Percentiles rank a stretch among this genome's conserved stretches.
Conservation (phyloP, 2,888 invertebrate genomes). For the Amiota mariae region DNA sequence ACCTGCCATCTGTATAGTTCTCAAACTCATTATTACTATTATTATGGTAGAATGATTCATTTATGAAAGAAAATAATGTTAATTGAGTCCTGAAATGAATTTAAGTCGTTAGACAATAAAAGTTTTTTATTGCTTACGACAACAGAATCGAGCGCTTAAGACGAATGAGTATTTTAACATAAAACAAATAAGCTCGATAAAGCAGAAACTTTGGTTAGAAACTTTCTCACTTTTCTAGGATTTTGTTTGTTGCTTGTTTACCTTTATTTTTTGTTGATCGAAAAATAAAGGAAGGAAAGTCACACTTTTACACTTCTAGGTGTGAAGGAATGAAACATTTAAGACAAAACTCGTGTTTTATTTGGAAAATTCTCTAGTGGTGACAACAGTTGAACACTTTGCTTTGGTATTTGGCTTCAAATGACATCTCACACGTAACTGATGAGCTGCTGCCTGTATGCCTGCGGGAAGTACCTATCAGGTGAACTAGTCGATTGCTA, state of each 20-base stretch:
- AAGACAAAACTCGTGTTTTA: no score
- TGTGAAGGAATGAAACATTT: no score
- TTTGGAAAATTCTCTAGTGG: no score
- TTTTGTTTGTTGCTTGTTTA: constrained; percentile 4
- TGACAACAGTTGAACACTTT: no score
- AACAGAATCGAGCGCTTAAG: constrained; percentile 16
- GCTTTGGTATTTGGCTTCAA: no score
- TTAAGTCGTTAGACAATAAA: constrained; percentile 56
- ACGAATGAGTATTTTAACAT: not conserved
- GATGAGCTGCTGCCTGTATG: no score
- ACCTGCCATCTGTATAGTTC: not conserved
- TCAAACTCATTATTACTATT: not conserved
- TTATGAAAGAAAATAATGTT: constrained; percentile 37
- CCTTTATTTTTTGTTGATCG: not conserved
- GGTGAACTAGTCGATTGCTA: not conserved
- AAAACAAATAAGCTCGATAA: constrained; percentile 13
- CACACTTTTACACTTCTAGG: no score
- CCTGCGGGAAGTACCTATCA: not conserved
- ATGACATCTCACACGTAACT: no score
- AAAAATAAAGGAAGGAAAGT: not conserved
- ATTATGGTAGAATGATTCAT: not conserved
- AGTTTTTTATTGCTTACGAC: constrained; percentile 50
- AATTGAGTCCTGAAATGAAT: constrained; percentile 60
- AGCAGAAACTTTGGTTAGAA: constrained; percentile 10
- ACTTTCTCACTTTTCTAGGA: not conserved